A percentile compares a stretch with the other conserved stretches of the same genome.
Evolutionary conservation across 2,888 invertebrate genomes (phyloP).

Genomic region (Rhagonycha fulva): DNA sequence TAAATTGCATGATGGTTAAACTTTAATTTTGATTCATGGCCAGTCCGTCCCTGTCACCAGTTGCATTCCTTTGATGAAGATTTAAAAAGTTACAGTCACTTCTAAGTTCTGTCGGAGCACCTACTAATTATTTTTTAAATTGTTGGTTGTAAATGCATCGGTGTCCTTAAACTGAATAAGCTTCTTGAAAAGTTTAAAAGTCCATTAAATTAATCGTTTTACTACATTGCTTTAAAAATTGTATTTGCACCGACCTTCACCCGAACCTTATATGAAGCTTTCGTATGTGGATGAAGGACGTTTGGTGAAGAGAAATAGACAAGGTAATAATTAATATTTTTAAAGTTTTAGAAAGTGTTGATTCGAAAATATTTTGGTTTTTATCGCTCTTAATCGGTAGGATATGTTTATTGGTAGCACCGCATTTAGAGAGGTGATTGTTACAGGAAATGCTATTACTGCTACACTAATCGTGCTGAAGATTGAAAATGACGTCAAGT

Average conservation of each 20-base stretch:
- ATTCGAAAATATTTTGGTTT: background rate
- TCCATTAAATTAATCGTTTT: background rate
- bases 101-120: too few relatives aligned
- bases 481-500: background rate
- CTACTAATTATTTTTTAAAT: background rate
- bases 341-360: background rate
- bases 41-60: too few relatives aligned
- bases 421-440: background rate
- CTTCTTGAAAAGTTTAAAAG: background rate
- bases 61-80: too few relatives aligned
- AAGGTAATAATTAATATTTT: background rate
- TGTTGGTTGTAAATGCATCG: background rate
- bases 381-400: background rate
- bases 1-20: too few relatives aligned
- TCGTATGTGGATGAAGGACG: background rate
- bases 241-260: background rate
- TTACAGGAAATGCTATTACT: conserved; percentile 1
- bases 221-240: background rate
- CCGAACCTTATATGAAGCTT: background rate
- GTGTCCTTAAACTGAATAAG: background rate
- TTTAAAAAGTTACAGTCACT: too few relatives aligned
- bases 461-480: background rate
- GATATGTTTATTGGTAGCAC: background rate
- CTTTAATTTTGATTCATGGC: too few relatives aligned
- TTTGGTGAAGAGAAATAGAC: background rate